Percentiles rank a stretch among this genome's conserved stretches.
Evolutionary conservation across 2,113 vertebrate genomes (phyloP).

Genomic region (human): DNA sequence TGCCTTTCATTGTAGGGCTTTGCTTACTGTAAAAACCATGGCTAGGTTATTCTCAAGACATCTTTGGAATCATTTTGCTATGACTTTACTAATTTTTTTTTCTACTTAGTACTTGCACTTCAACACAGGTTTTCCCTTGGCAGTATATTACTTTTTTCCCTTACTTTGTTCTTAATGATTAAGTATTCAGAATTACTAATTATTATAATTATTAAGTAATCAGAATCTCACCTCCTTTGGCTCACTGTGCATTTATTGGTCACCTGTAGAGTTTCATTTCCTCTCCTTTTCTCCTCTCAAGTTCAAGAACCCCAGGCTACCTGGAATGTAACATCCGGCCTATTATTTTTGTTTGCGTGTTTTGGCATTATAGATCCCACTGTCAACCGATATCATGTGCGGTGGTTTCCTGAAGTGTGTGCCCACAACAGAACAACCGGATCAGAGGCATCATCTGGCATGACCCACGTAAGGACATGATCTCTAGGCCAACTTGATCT

Average conservation of each 20-base stretch:
- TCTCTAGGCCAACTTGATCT: fast-evolving
- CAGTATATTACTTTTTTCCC: not conserved
- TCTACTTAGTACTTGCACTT: not conserved
- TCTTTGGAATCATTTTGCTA: not conserved
- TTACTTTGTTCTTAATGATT: not conserved
- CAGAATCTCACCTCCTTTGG: fast-evolving
- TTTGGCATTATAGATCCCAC: constrained; percentile 82
- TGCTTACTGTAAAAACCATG: fast-evolving
- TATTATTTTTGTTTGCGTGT: not conserved
- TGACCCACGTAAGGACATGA: constrained; percentile 87
- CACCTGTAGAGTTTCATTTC: no score
- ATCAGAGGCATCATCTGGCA: constrained; percentile 83
- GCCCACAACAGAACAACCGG: constrained; percentile 88
- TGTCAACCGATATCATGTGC: constrained; percentile 89
- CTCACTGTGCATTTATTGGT: fast-evolving
- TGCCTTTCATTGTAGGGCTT: no score
- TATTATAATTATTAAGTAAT: no score
- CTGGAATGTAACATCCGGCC: fast-evolving
- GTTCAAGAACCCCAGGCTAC: fast-evolving
- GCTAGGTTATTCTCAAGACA: no score
- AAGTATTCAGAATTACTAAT: not conserved
- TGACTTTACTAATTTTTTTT: not conserved
- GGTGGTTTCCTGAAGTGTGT: constrained; percentile 93
- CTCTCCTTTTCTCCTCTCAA: no score
- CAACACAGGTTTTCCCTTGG: not conserved